Evolutionary conservation across 2,113 vertebrate genomes (phyloP).

Genomic region (Myrmecophaga tridactyla): DNA sequence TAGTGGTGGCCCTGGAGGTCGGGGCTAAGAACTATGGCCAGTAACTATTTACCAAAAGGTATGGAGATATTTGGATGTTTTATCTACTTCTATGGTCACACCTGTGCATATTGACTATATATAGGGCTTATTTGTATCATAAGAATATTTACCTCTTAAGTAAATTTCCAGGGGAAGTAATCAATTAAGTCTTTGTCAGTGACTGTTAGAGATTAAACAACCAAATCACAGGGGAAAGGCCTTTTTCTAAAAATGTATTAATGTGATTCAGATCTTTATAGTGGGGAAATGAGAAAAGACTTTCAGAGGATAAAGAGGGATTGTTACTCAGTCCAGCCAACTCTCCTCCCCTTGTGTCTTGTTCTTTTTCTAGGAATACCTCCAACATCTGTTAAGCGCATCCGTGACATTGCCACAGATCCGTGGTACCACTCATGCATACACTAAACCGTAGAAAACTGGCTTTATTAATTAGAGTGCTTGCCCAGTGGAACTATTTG

Average conservation of each 20-base stretch:
- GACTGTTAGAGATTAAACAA: neutral
- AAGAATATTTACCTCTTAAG: neutral
- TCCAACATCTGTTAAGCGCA: neutral
- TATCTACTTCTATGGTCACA: neutral
- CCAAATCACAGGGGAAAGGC: neutral
- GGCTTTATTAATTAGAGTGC: conserved; percentile 61
- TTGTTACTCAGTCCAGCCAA: neutral
- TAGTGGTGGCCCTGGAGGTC: accelerated
- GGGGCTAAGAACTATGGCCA: accelerated
- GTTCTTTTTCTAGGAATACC: neutral
- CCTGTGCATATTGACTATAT: neutral
- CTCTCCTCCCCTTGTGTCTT: neutral
- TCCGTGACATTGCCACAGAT: neutral
- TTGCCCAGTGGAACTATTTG: conserved; percentile 53
- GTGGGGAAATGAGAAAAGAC: neutral
- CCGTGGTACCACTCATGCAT: neutral
- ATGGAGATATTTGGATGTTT: neutral
- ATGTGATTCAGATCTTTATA: neutral
- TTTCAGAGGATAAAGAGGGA: neutral
- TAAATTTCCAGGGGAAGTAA: neutral
- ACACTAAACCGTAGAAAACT: neutral
- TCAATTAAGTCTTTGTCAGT: neutral
- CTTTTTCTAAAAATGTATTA: neutral
- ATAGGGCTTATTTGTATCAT: neutral
- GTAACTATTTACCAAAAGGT: neutral